These are phyloP conservation scores for Clarias pachynema DNA, from an alignment of 2,797 vertebrate species.

Conservation along the genomic window DNA sequence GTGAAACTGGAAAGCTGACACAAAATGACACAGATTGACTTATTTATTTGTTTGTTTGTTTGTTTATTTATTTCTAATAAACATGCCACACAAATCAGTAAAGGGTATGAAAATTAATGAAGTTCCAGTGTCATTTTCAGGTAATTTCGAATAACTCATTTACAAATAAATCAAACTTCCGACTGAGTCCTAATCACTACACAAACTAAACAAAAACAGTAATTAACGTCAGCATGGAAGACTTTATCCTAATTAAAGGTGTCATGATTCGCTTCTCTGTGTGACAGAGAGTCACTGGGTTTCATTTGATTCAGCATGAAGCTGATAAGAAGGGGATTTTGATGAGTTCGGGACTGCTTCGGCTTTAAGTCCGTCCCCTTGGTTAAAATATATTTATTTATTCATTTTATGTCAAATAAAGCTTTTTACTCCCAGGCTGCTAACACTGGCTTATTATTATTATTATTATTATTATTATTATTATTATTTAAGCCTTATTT, in stretches of 20 bases:
- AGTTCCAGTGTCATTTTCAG: neutral
- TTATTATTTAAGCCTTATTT: neutral
- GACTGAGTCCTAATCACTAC: constrained; percentile 7
- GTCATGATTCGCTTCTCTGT: constrained; percentile 5
- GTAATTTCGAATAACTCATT: neutral
- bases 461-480: neutral
- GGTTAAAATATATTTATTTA: neutral
- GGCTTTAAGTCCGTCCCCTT: neutral
- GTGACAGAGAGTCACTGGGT: neutral
- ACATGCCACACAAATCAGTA: constrained; percentile 10
- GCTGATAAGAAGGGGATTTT: neutral
- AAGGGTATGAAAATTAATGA: neutral
- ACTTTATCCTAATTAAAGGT: neutral
- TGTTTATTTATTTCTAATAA: no score
- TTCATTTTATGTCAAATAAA: no score
- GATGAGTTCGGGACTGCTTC: neutral
- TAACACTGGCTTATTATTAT: neutral
- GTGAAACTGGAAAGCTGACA: neutral
- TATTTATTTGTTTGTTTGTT: no score
- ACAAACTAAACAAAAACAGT: neutral
- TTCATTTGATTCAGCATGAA: neutral
- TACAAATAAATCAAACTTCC: neutral
- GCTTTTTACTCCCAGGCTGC: neutral
- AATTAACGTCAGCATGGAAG: neutral
- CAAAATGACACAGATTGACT: neutral